Conservation (phyloP, 2,797 vertebrate genomes). For the Carduelis carduelis region DNA sequence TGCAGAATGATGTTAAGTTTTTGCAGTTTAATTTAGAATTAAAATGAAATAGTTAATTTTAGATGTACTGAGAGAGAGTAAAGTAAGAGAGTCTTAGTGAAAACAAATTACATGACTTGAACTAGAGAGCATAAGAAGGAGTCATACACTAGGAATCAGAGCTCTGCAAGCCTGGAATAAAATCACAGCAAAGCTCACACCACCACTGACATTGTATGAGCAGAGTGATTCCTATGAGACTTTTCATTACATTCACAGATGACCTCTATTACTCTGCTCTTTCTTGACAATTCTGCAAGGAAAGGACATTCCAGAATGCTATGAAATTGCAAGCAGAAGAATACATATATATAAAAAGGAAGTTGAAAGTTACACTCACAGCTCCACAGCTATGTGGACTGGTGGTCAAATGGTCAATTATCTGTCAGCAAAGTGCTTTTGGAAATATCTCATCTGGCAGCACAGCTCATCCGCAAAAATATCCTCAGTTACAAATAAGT, state of each 20-base stretch:
- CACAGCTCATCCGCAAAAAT: background rate
- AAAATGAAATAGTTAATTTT: background rate
- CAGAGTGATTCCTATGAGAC: background rate
- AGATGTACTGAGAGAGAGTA: background rate
- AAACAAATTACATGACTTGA: background rate
- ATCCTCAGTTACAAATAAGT: background rate
- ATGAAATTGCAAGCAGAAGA: constrained; percentile 8
- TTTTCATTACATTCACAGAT: constrained; percentile 44
- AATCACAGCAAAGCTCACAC: background rate
- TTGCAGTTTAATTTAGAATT: background rate
- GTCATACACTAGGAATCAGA: background rate
- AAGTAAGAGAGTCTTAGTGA: background rate
- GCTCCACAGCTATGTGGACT: background rate
- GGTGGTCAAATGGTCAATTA: constrained; percentile 30
- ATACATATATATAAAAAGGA: background rate
- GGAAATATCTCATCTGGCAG: background rate
- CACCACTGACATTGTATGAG: background rate
- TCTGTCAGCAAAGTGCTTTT: background rate
- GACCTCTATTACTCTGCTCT: constrained; percentile 35
- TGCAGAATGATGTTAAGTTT: background rate
- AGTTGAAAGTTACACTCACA: background rate
- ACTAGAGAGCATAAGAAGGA: background rate
- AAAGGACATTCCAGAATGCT: constrained; percentile 1
- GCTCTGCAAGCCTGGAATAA: background rate
- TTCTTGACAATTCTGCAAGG: background rate